Conservation (phyloP, 2,888 invertebrate species). For the Emmelina monodactyla region DNA sequence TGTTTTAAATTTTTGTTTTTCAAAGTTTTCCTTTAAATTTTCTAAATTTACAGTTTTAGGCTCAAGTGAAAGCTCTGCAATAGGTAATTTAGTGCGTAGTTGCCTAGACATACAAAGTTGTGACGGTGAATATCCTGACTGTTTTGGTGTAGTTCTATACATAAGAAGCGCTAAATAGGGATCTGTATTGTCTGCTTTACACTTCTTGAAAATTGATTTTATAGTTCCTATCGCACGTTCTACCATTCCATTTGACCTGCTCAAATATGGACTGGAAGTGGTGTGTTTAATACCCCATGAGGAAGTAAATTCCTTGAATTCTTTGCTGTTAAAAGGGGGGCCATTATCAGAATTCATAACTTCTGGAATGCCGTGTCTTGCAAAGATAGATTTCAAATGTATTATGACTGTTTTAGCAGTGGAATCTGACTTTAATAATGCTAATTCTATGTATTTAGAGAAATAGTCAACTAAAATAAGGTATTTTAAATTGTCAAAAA, state of each 20-base stretch:
- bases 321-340: constrained; percentile 2
- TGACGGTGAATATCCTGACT: not conserved
- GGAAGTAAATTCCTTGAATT: constrained; percentile 5
- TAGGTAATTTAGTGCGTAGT: not conserved
- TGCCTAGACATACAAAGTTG: not conserved
- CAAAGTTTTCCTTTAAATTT: not conserved
- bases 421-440: not conserved
- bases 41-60: not conserved
- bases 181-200: constrained; percentile 5
- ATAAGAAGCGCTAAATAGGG: constrained; percentile 4
- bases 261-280: constrained; percentile 7
- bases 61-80: not conserved
- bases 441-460: constrained; percentile 9
- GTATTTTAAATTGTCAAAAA: constrained; percentile 10
- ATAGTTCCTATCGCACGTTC: constrained; percentile 6
- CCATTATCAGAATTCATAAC: constrained; percentile 4
- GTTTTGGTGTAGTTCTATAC: not conserved
- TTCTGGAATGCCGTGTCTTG: constrained; percentile 11
- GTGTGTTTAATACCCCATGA: constrained; percentile 6
- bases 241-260: constrained; percentile 8
- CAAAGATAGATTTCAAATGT: constrained; percentile 11
- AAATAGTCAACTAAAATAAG: constrained; percentile 11
- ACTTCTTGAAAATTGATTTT: constrained; percentile 6
- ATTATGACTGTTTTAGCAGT: constrained; percentile 6
- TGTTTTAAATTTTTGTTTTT: constrained; percentile 1